These are phyloP conservation scores for Drosophila guanche DNA, from an alignment of 1,140 invertebrate genomes.

Conservation along the genomic window DNA sequence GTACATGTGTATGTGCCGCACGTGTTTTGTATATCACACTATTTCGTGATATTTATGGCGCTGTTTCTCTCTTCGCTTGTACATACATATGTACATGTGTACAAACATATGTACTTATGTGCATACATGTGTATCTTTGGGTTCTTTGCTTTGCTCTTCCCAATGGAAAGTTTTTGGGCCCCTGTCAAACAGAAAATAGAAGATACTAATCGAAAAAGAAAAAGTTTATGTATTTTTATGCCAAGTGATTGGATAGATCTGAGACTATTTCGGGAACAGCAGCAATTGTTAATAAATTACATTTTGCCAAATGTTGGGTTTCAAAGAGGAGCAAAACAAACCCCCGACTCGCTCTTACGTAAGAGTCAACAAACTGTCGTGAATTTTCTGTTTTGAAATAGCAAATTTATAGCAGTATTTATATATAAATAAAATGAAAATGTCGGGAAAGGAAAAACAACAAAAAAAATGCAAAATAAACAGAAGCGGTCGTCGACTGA, in stretches of 20 bases:
- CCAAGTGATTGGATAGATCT: conserved; percentile 14
- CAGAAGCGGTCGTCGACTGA: conserved; percentile 59
- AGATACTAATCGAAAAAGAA: background rate
- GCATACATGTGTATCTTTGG: conserved; percentile 17
- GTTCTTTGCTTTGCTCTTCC: conserved; percentile 45
- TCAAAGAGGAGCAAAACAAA: conserved; percentile 45
- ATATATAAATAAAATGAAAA: conserved; percentile 70
- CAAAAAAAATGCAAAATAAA: conserved; percentile 70
- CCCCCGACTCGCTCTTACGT: conserved; percentile 47
- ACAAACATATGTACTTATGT: background rate
- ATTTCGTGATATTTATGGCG: conserved; percentile 41
- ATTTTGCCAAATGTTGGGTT: conserved; percentile 47
- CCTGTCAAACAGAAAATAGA: background rate
- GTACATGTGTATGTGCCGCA: conserved; percentile 10
- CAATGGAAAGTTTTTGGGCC: conserved; percentile 66
- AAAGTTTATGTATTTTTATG: conserved; percentile 8
- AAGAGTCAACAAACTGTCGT: conserved; percentile 75
- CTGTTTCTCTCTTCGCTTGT: conserved; percentile 27
- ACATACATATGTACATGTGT: background rate
- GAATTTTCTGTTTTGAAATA: conserved; percentile 34
- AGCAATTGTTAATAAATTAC: conserved; percentile 69
- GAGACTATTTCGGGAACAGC: conserved; percentile 33
- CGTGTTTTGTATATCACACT: conserved; percentile 41
- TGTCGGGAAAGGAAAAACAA: conserved; percentile 38
- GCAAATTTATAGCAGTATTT: conserved; percentile 15